Percentiles rank a stretch among this genome's conserved stretches.
Conservation (phyloP, 2,888 invertebrate species). For the Ernsta delagoae region DNA sequence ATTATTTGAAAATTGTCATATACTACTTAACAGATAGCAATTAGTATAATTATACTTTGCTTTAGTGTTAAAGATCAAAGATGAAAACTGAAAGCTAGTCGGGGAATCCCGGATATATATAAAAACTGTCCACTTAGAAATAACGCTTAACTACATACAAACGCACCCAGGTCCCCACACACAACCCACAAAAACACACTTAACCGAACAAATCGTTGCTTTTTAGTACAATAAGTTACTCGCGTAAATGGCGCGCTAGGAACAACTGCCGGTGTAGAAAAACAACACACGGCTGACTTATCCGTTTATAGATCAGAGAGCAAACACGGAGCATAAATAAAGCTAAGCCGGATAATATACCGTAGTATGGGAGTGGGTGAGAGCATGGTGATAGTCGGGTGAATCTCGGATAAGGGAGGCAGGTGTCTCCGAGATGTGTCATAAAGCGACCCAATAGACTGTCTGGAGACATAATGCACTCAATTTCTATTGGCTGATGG, state of each 20-base stretch:
- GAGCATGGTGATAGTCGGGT: background rate
- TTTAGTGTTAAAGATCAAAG: too few species aligned
- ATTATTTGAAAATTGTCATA: too few species aligned
- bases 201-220: background rate
- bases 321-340: slow-evolving; percentile 32
- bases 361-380: background rate
- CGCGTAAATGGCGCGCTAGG: slow-evolving; percentile 15
- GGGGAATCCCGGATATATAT: too few species aligned
- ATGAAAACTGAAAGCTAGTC: too few species aligned
- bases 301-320: slow-evolving; percentile 32
- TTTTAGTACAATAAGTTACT: background rate
- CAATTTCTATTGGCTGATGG: too few species aligned
- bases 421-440: too few species aligned
- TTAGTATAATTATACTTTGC: too few species aligned
- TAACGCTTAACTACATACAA: background rate
- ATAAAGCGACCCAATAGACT: too few species aligned
- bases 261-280: slow-evolving; percentile 19
- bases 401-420: too few species aligned
- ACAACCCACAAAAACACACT: background rate
- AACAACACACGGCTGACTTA: slow-evolving; percentile 18
- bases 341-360: slow-evolving; percentile 28
- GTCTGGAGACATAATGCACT: too few species aligned
- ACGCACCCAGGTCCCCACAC: background rate
- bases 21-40: too few species aligned
- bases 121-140: too few species aligned